Evolutionary conservation across 2,888 invertebrate genomes (phyloP), one percentile per base, ranked within the genome.

Genomic region (Apoderus coryli): DNA sequence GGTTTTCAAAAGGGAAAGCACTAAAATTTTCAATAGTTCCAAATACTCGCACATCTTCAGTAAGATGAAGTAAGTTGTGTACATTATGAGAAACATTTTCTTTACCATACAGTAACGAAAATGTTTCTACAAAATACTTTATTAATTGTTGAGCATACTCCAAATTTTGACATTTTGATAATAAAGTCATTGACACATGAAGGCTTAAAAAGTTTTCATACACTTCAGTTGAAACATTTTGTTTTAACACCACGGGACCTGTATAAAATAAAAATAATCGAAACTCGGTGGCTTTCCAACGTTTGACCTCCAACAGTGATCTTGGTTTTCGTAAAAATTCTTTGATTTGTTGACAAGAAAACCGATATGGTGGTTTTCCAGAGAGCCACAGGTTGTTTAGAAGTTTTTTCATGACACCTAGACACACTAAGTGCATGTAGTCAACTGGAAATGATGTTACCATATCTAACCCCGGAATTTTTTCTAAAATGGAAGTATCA

Each of bases 311-410:
- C 24, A 22, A 16, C 16, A 34, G 4, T 4, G 23, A 14, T 7
- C 31, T 26, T n/a, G 34, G 29, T 31, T 36, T 36, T 14, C 36
- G 26, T 22, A 25, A 34, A 4, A 36, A 16, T 31, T 36, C 36
- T 10, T 19, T 26, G 16, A 24, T 10, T 16, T 10, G 4, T 23
- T 10, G 12, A 34, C 12, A 3, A 7, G 9, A 4, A n/a, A 27
- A 14, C 14, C 27, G 16, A 10, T 27, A 34, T 12, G 2, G 9
- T 10, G 31, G 23, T 9, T 6, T 14, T 7, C 32, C 36, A 12
- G 11, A 24, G 5, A 34, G 11, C 40, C 38, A 35, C 15, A 12
- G 16, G 25, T n/a, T n/a, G n/a, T 23, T 29, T 22, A 25, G 15
- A 24, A 25, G 33, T 28, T 32, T 29, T 14, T 25, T 30, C 14